phyloP scores from a whole-genome alignment of 2,888 invertebrate genomes.

The Theristus sp. region DNA sequence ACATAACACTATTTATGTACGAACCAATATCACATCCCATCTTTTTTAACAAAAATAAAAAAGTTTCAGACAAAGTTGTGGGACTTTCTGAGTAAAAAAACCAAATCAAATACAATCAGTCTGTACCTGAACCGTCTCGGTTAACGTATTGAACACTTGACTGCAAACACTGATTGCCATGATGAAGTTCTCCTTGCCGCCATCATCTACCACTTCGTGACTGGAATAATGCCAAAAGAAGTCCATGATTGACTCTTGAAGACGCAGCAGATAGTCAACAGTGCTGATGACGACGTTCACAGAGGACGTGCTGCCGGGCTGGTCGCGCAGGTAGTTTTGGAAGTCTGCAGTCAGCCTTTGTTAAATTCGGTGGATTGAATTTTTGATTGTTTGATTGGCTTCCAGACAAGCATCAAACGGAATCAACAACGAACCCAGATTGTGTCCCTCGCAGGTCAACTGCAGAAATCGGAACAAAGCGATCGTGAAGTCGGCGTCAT shows the following conservation, averaged over 20 bases:
- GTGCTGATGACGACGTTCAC: conserved; percentile 98
- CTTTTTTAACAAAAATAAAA: too few species aligned
- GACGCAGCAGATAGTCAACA: conserved; percentile 83
- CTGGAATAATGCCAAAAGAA: conserved; percentile 98
- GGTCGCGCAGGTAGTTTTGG: conserved; percentile 96
- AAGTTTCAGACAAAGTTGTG: too few species aligned
- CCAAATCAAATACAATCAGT: too few species aligned
- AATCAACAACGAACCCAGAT: conserved; percentile 50
- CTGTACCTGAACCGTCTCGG: conserved; percentile 52
- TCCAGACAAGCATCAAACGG: neutral
- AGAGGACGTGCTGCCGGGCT: conserved; percentile 96
- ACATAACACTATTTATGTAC: too few species aligned
- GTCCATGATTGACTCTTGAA: conserved; percentile 97
- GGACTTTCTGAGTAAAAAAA: too few species aligned
- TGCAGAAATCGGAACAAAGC: conserved; percentile 95
- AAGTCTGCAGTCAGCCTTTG: conserved; percentile 49
- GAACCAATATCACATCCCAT: too few species aligned
- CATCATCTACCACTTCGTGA: conserved; percentile 26
- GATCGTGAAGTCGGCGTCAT: conserved; percentile 95
- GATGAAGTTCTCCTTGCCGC: conserved; percentile 90
- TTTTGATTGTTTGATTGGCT: neutral
- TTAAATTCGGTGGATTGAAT: neutral
- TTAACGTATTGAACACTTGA: conserved; percentile 88
- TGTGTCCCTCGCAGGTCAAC: conserved; percentile 97
- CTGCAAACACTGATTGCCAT: conserved; percentile 95